Percentiles rank a stretch among this genome's conserved stretches.
These are phyloP conservation scores for Sclerurus mexicanus DNA, from an alignment of 2,113 vertebrate genomes.

Conservation along the genomic window DNA sequence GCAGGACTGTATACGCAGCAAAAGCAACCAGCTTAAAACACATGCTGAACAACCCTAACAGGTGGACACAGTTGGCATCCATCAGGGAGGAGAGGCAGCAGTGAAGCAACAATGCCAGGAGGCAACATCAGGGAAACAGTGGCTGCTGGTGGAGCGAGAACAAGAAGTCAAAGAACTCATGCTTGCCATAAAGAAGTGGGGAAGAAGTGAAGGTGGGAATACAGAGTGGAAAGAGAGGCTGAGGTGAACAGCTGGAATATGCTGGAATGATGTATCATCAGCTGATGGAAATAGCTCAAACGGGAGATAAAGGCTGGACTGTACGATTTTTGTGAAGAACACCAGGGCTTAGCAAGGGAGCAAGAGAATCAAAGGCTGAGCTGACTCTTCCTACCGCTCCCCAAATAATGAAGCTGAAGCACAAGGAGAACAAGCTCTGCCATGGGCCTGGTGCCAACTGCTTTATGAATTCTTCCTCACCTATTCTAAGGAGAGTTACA, in stretches of 20 bases:
- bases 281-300: not conserved
- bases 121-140: not conserved
- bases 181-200: not conserved
- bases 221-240: not conserved
- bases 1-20: not conserved
- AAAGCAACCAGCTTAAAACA: not conserved
- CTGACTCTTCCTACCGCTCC: not conserved
- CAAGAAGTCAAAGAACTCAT: not conserved
- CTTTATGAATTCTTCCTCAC: not conserved
- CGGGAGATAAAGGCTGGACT: not conserved
- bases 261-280: not conserved
- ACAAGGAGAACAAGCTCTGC: conserved; percentile 39
- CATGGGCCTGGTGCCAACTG: not conserved
- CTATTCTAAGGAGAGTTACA: conserved; percentile 4
- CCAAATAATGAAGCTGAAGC: conserved; percentile 36
- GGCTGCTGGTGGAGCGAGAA: not conserved
- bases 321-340: not conserved
- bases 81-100: not conserved
- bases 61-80: not conserved
- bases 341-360: not conserved
- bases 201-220: not conserved
- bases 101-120: not conserved
- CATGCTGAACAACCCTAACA: not conserved
- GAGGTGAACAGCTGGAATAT: not conserved
- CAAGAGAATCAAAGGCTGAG: not conserved